phyloP scores from a whole-genome alignment of 2,797 vertebrate species.

The Sphenopsis melanotis region DNA sequence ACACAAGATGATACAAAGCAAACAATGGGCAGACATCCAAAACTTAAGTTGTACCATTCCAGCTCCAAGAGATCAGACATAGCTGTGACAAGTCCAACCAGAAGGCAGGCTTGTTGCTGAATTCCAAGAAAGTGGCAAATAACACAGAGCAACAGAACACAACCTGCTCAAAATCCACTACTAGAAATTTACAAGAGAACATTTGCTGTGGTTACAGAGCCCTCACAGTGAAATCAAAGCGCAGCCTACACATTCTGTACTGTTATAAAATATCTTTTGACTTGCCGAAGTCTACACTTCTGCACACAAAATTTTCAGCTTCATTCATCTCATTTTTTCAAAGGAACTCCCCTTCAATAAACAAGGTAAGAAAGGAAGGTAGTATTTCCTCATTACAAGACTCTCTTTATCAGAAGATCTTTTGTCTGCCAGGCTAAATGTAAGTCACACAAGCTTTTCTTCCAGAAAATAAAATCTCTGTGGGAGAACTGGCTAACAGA shows the following conservation, averaged over 20 bases:
- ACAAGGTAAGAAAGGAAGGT: not conserved
- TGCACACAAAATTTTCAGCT: not conserved
- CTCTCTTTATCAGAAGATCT: not conserved
- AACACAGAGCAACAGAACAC: not conserved
- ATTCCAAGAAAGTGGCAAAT: not conserved
- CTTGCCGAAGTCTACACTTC: not conserved
- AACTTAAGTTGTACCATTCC: not conserved
- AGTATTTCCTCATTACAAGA: not conserved
- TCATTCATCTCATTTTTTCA: not conserved
- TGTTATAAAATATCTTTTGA: not conserved
- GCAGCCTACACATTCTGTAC: not conserved
- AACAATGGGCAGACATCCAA: not conserved
- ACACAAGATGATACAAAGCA: not conserved
- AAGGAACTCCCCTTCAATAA: not conserved
- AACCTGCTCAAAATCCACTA: not conserved
- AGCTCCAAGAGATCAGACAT: not conserved
- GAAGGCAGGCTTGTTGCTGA: not conserved
- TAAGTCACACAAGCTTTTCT: not conserved
- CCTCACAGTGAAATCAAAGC: not conserved
- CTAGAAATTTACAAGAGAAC: not conserved
- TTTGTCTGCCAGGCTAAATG: not conserved
- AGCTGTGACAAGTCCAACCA: not conserved
- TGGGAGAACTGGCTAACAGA: not conserved
- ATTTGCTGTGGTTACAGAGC: not conserved
- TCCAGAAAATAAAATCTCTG: not conserved